These are phyloP conservation scores for Lycophotia porphyrea DNA, from an alignment of 2,888 invertebrate species.

Conservation along the genomic window DNA sequence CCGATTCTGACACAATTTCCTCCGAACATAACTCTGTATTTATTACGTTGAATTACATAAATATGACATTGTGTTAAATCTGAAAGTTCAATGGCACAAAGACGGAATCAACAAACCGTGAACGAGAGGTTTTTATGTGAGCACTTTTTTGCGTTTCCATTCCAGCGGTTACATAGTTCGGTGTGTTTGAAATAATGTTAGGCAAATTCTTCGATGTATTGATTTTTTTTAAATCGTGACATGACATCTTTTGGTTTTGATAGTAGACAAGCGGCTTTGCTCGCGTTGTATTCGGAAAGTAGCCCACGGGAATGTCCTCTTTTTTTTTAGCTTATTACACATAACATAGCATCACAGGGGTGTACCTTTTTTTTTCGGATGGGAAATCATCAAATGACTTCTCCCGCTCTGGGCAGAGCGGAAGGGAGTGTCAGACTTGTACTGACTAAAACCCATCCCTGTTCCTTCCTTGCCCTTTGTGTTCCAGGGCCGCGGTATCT, in stretches of 20 bases:
- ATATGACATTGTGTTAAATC: slow-evolving; percentile 67
- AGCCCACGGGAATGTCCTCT: neutral
- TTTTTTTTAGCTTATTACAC: no score
- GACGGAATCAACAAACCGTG: slow-evolving; percentile 55
- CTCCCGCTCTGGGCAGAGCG: no score
- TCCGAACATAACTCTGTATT: slow-evolving; percentile 56
- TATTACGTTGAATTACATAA: slow-evolving; percentile 69
- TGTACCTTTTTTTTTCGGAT: no score
- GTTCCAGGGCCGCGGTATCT: no score
- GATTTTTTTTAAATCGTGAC: slow-evolving; percentile 9
- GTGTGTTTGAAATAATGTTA: slow-evolving; percentile 25
- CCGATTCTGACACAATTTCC: slow-evolving; percentile 63
- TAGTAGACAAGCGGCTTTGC: neutral
- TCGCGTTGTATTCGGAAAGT: no score
- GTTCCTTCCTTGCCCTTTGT: no score
- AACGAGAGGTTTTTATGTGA: slow-evolving; percentile 48
- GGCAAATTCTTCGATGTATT: slow-evolving; percentile 42
- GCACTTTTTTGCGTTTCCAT: slow-evolving; percentile 45
- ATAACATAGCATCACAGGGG: no score
- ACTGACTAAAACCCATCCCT: no score
- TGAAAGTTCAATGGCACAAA: slow-evolving; percentile 69
- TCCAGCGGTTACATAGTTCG: slow-evolving; percentile 44
- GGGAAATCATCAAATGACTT: no score
- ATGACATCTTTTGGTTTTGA: neutral
- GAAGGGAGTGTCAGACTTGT: no score